These are phyloP conservation scores for Myrmecophaga tridactyla DNA, from an alignment of 2,113 vertebrate genomes.

Conservation along the genomic window DNA sequence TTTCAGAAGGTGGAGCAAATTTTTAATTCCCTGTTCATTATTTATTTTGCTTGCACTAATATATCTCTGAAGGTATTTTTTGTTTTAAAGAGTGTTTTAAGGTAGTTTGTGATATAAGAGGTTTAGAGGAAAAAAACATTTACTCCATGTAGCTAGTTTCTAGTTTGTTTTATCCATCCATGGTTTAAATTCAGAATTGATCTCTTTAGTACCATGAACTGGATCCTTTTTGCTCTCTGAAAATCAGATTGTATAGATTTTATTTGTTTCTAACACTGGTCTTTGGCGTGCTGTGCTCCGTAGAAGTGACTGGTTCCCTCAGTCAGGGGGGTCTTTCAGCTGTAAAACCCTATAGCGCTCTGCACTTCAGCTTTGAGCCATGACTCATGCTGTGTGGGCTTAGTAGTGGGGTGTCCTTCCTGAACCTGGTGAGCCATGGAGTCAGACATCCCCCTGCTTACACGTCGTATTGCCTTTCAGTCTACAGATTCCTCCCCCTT, in stretches of 20 bases:
- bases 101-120: neutral
- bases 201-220: neutral
- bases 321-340: neutral
- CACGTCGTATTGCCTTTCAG: neutral
- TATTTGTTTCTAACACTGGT: neutral
- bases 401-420: neutral
- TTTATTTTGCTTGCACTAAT: neutral
- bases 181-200: neutral
- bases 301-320: neutral
- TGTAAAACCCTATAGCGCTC: fast-evolving
- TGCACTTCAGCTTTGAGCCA: neutral
- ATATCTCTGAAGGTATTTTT: neutral
- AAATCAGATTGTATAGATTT: fast-evolving
- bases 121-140: neutral
- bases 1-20: neutral
- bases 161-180: neutral
- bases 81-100: neutral
- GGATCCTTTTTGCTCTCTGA: neutral
- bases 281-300: fast-evolving
- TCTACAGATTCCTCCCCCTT: fast-evolving
- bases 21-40: neutral
- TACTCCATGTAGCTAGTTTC: neutral
- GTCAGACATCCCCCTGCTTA: fast-evolving
- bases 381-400: neutral
- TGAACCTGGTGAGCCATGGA: fast-evolving